phyloP scores from a whole-genome alignment of 1,140 invertebrate genomes.

The Drosophila jambulina region DNA sequence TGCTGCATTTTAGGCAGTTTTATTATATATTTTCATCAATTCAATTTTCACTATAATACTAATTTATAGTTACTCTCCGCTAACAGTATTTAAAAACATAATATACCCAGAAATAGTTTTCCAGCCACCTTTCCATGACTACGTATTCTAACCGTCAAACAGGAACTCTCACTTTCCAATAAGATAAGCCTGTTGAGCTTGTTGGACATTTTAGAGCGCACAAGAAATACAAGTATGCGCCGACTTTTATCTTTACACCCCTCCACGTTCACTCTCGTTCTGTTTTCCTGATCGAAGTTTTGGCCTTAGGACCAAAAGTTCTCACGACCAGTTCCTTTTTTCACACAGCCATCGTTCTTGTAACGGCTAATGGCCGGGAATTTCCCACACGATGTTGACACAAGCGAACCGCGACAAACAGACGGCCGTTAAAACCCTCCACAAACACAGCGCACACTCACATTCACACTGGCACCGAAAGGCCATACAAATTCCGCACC shows the following conservation, averaged over 20 bases:
- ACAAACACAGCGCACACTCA: constrained; percentile 29
- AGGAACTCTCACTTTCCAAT: background rate
- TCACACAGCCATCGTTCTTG: constrained; percentile 30
- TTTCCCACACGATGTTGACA: constrained; percentile 60
- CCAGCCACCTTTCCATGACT: background rate
- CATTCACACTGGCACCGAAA: background rate
- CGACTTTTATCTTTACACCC: background rate
- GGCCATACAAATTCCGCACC: constrained; percentile 14
- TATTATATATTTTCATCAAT: too few relatives aligned
- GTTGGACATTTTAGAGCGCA: background rate
- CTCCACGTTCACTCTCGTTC: constrained; percentile 27
- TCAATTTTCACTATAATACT: too few relatives aligned
- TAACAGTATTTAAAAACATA: background rate
- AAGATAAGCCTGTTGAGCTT: background rate
- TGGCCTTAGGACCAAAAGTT: constrained; percentile 53
- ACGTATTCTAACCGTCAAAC: background rate
- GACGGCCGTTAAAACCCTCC: constrained; percentile 29
- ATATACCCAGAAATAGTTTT: background rate
- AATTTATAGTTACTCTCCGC: too few relatives aligned
- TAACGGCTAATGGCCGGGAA: constrained; percentile 60
- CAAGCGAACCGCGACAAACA: constrained; percentile 49
- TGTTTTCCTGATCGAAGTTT: constrained; percentile 51
- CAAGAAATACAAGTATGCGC: background rate
- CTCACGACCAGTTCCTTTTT: constrained; percentile 53
- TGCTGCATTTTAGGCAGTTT: too few relatives aligned